Base-by-base conservation (phyloP, 2,888 invertebrate species). In the Drosophila fungiperda region DNA sequence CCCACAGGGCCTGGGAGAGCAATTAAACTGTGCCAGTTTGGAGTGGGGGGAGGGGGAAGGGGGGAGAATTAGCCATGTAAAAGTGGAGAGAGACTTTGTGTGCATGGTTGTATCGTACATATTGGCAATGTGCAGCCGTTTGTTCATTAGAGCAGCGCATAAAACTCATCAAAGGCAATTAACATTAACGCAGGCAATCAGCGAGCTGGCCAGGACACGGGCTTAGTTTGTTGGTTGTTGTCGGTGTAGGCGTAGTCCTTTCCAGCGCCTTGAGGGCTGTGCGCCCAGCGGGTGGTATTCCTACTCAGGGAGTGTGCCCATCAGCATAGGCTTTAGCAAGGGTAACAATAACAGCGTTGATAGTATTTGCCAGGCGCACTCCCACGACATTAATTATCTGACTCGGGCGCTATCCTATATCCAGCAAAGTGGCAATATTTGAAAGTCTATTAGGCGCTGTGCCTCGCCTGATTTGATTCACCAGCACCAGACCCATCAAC, bases 161-260 rank as follows among this genome's bases (percentile, higher is more conserved):
- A 87, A 87, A 88, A 88, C 87, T 87, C 87, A 87, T 87, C 88
- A 87, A 82, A 87, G 87, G 88, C 87, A 87, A 87, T 87, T 88
- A 88, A 88, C 87, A 87, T 87, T 88, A 88, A 85, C 87, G 78
- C 82, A 77, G 88, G 87, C 88, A 87, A 87, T 87, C 88, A 87
- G 82, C 74, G 76, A 45, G 68, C 59, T 40, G 71, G 53, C 57
- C 66, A 57, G 63, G 40, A 32, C 49, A 26, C 50, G 48, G 49
- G 62, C 35, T 55, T 48, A 45, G 49, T 40, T 67, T 57, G 68
- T 38, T 59, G 20, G 5, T 23, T 26, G 35, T 61, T 63, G 64
- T 35, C 68, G 15, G 8, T 49, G n/a, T 48, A 6, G n/a, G 49
- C 58, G 70, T 29, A 29, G 29, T 68, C 72, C 74, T 70, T 69